Conservation (phyloP, 2,888 invertebrate genomes). For the Glyphotaelius pellucidus region DNA sequence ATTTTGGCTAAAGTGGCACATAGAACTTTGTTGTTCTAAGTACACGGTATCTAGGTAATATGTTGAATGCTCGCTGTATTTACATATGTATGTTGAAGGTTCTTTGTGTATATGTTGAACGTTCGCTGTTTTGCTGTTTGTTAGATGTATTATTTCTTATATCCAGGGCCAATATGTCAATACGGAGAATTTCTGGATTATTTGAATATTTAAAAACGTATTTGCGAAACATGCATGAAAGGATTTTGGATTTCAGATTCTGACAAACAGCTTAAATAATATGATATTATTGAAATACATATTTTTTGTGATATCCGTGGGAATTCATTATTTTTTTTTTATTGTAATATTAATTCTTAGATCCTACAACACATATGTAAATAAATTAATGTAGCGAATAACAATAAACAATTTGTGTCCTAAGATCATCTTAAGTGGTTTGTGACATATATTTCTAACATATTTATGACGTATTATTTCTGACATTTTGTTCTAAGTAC, state of each 20-base stretch:
- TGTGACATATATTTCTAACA: no score
- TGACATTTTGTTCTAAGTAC: no score
- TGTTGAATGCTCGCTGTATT: background rate
- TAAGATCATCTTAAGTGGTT: no score
- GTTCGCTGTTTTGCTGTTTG: background rate
- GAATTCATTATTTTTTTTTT: background rate
- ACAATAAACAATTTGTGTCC: no score
- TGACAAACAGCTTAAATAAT: background rate
- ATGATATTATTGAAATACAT: background rate
- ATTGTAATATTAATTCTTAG: background rate
- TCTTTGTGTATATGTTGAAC: background rate
- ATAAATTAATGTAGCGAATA: no score
- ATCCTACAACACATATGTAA: no score
- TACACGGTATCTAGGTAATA: background rate
- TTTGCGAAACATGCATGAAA: background rate
- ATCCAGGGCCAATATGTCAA: conserved; percentile 15
- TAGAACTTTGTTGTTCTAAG: no score
- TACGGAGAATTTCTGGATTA: conserved; percentile 4
- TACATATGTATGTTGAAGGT: background rate
- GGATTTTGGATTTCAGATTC: background rate
- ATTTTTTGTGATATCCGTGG: background rate
- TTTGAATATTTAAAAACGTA: background rate
- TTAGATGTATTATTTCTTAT: background rate
- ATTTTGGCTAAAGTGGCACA: no score
- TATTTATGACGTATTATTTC: no score